Evolutionary conservation across 2,113 vertebrate genomes (phyloP).

Genomic region (human (Homo sapiens)): GRCh38 chr16:76378501-76379000

Average conservation of each 20-base stretch:
- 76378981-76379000: no score
- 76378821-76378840: neutral
- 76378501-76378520: neutral
- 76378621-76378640: rapidly evolving
- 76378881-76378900: neutral
- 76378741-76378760: neutral
- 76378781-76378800: neutral
- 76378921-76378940: neutral
- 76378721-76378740: neutral
- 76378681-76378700: neutral
- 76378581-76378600: neutral
- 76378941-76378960: neutral
- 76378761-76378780: neutral
- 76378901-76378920: neutral
- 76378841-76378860: neutral
- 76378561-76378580: neutral
- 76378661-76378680: neutral
- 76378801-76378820: neutral
- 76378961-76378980: neutral
- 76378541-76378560: neutral
- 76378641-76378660: rapidly evolving
- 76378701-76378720: neutral
- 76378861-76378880: neutral
- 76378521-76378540: neutral
- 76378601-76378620: neutral